Base-by-base conservation (phyloP, 2,797 vertebrate species). In the Esox lucius region DNA sequence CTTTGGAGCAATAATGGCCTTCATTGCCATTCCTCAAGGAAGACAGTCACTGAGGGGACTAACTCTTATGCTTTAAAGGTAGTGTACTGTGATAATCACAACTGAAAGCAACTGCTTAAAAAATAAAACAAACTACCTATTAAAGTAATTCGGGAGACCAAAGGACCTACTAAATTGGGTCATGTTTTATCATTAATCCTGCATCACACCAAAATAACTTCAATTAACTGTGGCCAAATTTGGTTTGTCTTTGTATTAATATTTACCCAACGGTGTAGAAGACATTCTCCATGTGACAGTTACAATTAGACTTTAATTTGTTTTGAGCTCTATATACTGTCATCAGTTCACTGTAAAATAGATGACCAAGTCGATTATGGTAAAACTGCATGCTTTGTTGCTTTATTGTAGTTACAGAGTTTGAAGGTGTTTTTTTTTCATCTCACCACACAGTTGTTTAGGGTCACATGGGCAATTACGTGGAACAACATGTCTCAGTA, bases 181-280 rank as follows among this genome's bases (percentile, higher is more conserved):
- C 28, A 31, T 31, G 28, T 31, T 31, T 31, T 31, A 31, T 31
- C 28, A 31, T 31, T 1, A 31, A 31, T 31, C 28, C 28, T 31
- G 28, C 1, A 31, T 31, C 28, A 28, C 28, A 31, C 3, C 28
- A 31, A 31, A 31, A 31, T 3, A 31, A 1, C 28, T 31, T n/a
- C n/a, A n/a, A n/a, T n/a, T n/a, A n/a, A n/a, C n/a, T n/a, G n/a
- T n/a, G n/a, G n/a, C n/a, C n/a, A n/a, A n/a, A n/a, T n/a, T n/a
- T n/a, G n/a, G n/a, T n/a, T n/a, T 51, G 49, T 49, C 4, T 49
- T 48, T 51, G 49, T 51, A 39, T 68, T 49, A 49, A 53, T 66
- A 70, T 64, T 35, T 56, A 75, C 33, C 31, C 56, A 76, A 76
- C 49, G 31, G 53, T 31, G 49, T 17, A n/a, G 24, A 73, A 28